Percentiles rank a stretch among this genome's conserved stretches.
Conservation (phyloP, 2,113 vertebrate genomes). For the Ammospiza caudacuta region DNA sequence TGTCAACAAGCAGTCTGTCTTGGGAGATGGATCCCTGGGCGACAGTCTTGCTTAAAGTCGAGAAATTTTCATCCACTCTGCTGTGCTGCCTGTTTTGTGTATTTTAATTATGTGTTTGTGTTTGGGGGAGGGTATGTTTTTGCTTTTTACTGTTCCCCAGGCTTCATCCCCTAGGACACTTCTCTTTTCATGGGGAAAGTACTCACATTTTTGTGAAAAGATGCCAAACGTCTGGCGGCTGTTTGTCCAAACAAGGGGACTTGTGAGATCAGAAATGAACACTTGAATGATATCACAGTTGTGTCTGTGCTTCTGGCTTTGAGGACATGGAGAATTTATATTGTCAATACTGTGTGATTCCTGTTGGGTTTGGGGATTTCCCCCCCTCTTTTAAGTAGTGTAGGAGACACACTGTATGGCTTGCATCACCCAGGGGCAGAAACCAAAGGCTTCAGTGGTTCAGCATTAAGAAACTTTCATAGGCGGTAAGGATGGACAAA, state of each 20-base stretch:
- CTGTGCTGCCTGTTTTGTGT: constrained; percentile 5
- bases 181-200: neutral
- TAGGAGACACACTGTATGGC: neutral
- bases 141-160: neutral
- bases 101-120: constrained; percentile 23
- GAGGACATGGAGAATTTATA: neutral
- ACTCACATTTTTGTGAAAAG: neutral
- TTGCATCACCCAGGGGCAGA: neutral
- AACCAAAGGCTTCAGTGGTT: neutral
- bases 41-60: neutral
- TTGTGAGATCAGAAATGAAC: neutral
- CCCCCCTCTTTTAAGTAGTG: neutral
- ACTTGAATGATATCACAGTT: neutral
- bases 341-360: neutral
- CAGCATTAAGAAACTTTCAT: neutral
- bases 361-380: neutral
- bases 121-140: neutral
- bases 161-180: neutral
- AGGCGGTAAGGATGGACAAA: neutral
- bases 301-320: neutral
- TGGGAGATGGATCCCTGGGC: neutral
- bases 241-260: neutral
- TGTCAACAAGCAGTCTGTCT: constrained; percentile 23
- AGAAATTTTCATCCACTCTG: neutral
- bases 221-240: neutral